Base-by-base conservation (phyloP, 37 sponge, comb jelly and placozoan genomes). In the Oopsacas minuta region DNA sequence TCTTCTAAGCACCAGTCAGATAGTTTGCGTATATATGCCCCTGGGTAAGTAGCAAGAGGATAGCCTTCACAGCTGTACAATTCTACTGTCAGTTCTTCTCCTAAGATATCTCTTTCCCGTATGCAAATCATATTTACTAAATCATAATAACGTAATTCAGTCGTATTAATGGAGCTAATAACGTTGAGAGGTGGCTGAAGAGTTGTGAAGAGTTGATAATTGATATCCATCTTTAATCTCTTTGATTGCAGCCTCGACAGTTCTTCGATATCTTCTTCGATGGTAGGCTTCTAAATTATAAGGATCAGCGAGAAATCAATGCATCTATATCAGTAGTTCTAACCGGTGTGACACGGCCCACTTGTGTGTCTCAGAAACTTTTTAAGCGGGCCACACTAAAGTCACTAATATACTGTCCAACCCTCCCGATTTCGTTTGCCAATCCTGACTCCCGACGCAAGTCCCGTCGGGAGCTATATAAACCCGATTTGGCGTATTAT, bases 1-100 rank as follows among this genome's bases (percentile, higher is more conserved):
- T 3, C 75, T n/a, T 61, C 75, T 3, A 61, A 34, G 28, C 75
- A 61, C 75, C 75, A 61, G 75, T 61, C 75, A n/a, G 75, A 61
- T 3, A 61, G 75, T 12, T 61, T 61, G 22, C 75, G 20, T 20
- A 61, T 61, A n/a, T 61, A 61, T 25, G 75, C 20, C 3, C 20
- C 30, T 3, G 75, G 75, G 7, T n/a, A 32, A 61, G 22, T 61
- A n/a, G 75, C 75, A 3, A 61, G 30, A 25, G 75, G 75, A n/a
- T 61, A 61, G 1, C 75, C 75, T 61, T 61, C 75, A 61, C 75
- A 61, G 75, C 32, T 61, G 75, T 61, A 61, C 75, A 61, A n/a
- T 12, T 61, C 75, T 61, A 61, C 75, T 3, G 75, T 61, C 75
- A 61, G 22, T 10, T 61, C 22, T 3, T 61, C 75, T 61, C 75